phyloP scores from a whole-genome alignment of 2,113 vertebrate species.

The Pedionomus torquatus region DNA sequence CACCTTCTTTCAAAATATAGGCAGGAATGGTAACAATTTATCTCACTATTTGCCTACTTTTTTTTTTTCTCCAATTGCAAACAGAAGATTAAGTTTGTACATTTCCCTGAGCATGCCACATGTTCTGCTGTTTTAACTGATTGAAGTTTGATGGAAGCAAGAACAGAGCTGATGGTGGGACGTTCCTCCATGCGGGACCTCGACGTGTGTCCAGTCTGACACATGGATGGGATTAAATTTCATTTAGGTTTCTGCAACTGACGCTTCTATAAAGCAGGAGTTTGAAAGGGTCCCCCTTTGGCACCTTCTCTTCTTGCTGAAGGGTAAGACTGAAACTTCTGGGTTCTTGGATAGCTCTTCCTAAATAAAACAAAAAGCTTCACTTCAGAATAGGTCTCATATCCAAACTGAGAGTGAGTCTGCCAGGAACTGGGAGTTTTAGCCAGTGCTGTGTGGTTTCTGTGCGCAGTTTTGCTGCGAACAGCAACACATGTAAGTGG shows the following conservation, averaged over 20 bases:
- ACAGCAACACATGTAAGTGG: neutral
- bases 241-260: neutral
- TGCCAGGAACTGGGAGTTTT: neutral
- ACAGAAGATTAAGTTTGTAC: neutral
- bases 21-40: neutral
- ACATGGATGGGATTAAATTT: neutral
- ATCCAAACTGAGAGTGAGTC: neutral
- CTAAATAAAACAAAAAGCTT: neutral
- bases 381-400: neutral
- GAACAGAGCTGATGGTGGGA: neutral
- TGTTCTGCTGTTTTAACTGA: neutral
- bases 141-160: neutral
- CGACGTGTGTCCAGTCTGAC: neutral
- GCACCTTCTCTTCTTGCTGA: neutral
- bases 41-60: neutral
- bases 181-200: neutral
- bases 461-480: constrained; percentile 15
- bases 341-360: neutral
- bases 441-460: neutral
- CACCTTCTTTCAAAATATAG: neutral
- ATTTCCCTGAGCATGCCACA: neutral
- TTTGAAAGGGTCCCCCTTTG: neutral
- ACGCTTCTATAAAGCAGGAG: neutral
- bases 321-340: neutral
- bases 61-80: neutral